Percentiles rank a stretch among this genome's conserved stretches.
These are phyloP conservation scores for Hydrozoanthus tunicans DNA, from an alignment of 64 coral and sea anemone genomes.

Conservation along the genomic window DNA sequence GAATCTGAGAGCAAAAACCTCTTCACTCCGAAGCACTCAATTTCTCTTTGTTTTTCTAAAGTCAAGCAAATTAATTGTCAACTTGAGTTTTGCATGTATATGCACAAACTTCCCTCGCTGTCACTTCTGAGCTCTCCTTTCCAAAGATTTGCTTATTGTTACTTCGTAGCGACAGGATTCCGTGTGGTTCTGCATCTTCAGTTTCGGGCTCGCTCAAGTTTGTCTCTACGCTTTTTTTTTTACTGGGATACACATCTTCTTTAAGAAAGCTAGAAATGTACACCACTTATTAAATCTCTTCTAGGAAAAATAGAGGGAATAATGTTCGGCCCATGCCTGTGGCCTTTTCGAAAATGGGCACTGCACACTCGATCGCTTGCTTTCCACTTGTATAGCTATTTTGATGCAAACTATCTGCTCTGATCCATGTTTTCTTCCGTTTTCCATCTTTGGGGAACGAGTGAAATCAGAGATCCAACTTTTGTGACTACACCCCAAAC, in stretches of 20 bases:
- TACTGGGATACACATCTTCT: neutral
- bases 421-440: neutral
- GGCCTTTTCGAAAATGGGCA: slow-evolving; percentile 3
- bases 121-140: slow-evolving; percentile 12
- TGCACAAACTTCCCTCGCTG: slow-evolving; percentile 22
- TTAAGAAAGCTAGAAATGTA: slow-evolving; percentile 41
- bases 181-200: slow-evolving; percentile 1
- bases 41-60: slow-evolving; percentile 47
- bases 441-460: slow-evolving; percentile 2
- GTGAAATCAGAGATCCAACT: slow-evolving; percentile 19
- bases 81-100: slow-evolving; percentile 25
- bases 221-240: neutral
- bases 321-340: slow-evolving; percentile 46
- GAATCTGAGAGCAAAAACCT: slow-evolving; percentile 29
- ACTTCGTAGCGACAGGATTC: slow-evolving; percentile 8
- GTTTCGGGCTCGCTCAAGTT: neutral
- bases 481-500: slow-evolving; percentile 5
- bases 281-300: slow-evolving; percentile 43
- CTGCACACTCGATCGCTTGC: slow-evolving; percentile 4
- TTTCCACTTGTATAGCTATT: slow-evolving; percentile 1
- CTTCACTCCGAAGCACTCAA: slow-evolving; percentile 19
- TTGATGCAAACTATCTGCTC: neutral
- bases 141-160: neutral
- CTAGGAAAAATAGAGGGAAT: slow-evolving; percentile 57
- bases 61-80: neutral